Evolutionary conservation across 2,113 vertebrate genomes (phyloP).

Genomic region (Danio rerio): DNA sequence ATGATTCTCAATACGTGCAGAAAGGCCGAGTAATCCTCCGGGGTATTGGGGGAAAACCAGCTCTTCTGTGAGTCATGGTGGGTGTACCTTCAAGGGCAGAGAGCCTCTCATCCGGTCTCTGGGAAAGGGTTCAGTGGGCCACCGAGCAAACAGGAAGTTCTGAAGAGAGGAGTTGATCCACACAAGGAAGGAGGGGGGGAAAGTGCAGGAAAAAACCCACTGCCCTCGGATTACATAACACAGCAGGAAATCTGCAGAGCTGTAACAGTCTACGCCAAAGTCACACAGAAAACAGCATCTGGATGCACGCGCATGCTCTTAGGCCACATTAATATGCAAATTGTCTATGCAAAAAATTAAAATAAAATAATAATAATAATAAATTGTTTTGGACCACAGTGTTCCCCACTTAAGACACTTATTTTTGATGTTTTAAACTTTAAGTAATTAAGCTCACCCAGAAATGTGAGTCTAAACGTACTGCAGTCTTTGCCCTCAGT

Average conservation of each 20-base stretch:
- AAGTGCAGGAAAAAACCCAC: conserved; percentile 47
- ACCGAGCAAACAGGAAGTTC: conserved; percentile 58
- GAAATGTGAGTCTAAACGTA: neutral
- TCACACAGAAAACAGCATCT: conserved; percentile 14
- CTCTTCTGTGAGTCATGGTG: conserved; percentile 10
- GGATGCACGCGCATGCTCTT: neutral
- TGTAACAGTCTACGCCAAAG: conserved; percentile 23
- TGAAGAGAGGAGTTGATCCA: conserved; percentile 26
- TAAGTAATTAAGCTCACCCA: neutral
- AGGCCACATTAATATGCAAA: conserved; percentile 16
- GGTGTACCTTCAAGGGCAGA: conserved; percentile 31
- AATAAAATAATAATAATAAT: too few species aligned
- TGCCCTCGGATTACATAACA: conserved; percentile 73
- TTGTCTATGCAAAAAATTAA: too few species aligned
- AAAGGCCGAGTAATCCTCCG: conserved; percentile 13
- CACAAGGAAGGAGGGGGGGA: conserved; percentile 30
- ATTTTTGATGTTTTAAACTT: conserved; percentile 1
- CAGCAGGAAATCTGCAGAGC: conserved; percentile 69
- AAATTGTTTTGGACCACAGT: neutral
- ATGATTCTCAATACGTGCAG: neutral
- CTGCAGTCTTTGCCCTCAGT: neutral
- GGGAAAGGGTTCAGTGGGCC: conserved; percentile 46
- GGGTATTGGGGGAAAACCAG: conserved; percentile 19
- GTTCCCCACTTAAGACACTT: conserved; percentile 7
- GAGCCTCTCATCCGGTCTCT: conserved; percentile 41